These are phyloP conservation scores for Nasonia giraulti DNA, from an alignment of 1,140 invertebrate genomes.

Conservation along the genomic window DNA sequence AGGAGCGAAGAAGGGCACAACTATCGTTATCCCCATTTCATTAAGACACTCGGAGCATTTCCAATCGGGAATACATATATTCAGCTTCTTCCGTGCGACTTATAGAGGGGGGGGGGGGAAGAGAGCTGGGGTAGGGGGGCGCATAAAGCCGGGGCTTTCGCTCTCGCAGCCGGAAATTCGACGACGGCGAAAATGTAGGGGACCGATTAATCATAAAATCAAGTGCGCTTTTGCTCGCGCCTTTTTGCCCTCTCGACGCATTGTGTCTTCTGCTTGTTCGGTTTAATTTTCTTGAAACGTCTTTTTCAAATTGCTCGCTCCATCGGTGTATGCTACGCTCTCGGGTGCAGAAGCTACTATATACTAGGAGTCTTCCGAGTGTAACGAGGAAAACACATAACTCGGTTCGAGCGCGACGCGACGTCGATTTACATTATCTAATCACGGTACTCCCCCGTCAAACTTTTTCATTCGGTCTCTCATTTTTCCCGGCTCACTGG, in stretches of 20 bases:
- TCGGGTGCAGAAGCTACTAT: too few relatives aligned
- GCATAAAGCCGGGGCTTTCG: not conserved
- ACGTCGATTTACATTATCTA: slow-evolving; percentile 38
- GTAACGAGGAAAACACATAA: not conserved
- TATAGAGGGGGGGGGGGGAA: slow-evolving; percentile 12
- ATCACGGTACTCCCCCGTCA: slow-evolving; percentile 4
- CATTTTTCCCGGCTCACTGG: slow-evolving; percentile 15
- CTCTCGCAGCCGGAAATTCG: slow-evolving; percentile 45
- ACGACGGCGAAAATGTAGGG: slow-evolving; percentile 57
- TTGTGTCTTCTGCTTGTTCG: not conserved
- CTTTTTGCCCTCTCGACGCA: not conserved
- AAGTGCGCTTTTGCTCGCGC: slow-evolving; percentile 33
- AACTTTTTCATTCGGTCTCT: not conserved
- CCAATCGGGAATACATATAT: slow-evolving; percentile 58
- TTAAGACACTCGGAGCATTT: slow-evolving; percentile 42
- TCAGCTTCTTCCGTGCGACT: slow-evolving; percentile 41
- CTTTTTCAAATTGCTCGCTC: not conserved
- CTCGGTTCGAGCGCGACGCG: not conserved
- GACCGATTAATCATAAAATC: slow-evolving; percentile 68
- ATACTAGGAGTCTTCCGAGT: not conserved
- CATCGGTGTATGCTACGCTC: not conserved
- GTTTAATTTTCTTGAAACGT: slow-evolving; percentile 9
- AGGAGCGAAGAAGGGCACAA: slow-evolving; percentile 30
- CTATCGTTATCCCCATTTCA: slow-evolving; percentile 44
- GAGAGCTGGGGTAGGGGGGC: not conserved